phyloP scores from a whole-genome alignment of 2,888 invertebrate species.

The Atrina japonica region DNA sequence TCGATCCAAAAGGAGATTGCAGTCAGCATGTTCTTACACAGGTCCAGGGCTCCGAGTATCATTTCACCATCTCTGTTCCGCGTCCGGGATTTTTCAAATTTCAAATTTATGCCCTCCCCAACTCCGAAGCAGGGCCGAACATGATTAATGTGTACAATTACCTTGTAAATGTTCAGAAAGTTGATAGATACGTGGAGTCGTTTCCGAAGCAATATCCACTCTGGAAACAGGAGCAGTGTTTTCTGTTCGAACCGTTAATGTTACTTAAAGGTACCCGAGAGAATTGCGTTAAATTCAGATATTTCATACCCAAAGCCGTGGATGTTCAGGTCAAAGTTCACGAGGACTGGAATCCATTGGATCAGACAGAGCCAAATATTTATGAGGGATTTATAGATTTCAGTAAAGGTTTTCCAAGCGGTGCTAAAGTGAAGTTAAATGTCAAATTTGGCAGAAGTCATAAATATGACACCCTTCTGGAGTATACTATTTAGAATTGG shows the following conservation, averaged over 20 bases:
- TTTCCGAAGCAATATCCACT: slow-evolving; percentile 73
- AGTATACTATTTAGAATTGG: slow-evolving; percentile 72
- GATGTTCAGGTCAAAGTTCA: slow-evolving; percentile 71
- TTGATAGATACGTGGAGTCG: slow-evolving; percentile 57
- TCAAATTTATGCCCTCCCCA: slow-evolving; percentile 71
- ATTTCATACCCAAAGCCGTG: slow-evolving; percentile 62
- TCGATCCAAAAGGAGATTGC: slow-evolving; percentile 66
- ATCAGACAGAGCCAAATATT: slow-evolving; percentile 57
- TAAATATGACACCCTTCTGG: slow-evolving; percentile 68
- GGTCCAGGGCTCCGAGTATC: slow-evolving; percentile 58
- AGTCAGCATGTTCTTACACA: slow-evolving; percentile 65
- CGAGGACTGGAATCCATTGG: slow-evolving; percentile 69
- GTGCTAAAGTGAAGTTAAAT: slow-evolving; percentile 69
- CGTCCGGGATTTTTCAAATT: slow-evolving; percentile 71
- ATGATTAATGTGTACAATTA: slow-evolving; percentile 73
- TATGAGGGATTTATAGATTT: slow-evolving; percentile 70
- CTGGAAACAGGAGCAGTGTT: slow-evolving; percentile 72
- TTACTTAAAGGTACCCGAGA: slow-evolving; percentile 62
- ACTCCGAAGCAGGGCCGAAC: slow-evolving; percentile 68
- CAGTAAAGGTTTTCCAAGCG: slow-evolving; percentile 58
- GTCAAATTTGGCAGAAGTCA: slow-evolving; percentile 67
- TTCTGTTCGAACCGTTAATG: slow-evolving; percentile 66
- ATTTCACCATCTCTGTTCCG: slow-evolving; percentile 66
- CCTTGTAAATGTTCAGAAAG: slow-evolving; percentile 56
- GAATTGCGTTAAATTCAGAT: slow-evolving; percentile 60